phyloP scores from a whole-genome alignment of 2,113 vertebrate genomes.

The Dolichallabes microphthalmus region DNA sequence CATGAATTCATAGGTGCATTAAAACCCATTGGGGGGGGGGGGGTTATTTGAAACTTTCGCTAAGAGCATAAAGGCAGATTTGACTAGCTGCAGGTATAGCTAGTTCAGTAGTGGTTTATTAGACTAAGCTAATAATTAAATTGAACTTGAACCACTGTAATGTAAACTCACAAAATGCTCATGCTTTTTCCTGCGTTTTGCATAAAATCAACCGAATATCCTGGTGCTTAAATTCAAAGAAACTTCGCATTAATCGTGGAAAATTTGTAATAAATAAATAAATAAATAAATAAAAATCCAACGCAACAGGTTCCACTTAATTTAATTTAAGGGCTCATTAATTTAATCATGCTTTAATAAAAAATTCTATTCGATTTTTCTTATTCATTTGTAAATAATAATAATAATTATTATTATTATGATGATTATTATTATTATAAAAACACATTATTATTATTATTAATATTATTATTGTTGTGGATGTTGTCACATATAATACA shows the following conservation, averaged over 20 bases:
- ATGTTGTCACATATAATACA: no score
- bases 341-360: background rate
- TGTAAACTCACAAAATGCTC: background rate
- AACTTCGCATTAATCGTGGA: no score
- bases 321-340: background rate
- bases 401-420: background rate
- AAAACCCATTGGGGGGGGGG: slow-evolving; percentile 8
- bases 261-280: background rate
- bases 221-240: background rate
- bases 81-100: background rate
- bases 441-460: background rate
- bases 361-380: background rate
- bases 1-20: slow-evolving; percentile 59
- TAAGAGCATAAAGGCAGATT: background rate
- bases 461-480: background rate
- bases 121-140: background rate
- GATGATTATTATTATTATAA: background rate
- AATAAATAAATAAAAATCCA: background rate
- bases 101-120: background rate
- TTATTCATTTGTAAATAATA: background rate
- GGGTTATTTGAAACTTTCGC: background rate
- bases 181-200: background rate
- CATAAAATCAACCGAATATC: background rate
- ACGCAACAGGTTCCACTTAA: background rate
- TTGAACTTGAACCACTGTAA: background rate